Conservation (phyloP, 2,113 vertebrate species). For the Struthidea cinerea region DNA sequence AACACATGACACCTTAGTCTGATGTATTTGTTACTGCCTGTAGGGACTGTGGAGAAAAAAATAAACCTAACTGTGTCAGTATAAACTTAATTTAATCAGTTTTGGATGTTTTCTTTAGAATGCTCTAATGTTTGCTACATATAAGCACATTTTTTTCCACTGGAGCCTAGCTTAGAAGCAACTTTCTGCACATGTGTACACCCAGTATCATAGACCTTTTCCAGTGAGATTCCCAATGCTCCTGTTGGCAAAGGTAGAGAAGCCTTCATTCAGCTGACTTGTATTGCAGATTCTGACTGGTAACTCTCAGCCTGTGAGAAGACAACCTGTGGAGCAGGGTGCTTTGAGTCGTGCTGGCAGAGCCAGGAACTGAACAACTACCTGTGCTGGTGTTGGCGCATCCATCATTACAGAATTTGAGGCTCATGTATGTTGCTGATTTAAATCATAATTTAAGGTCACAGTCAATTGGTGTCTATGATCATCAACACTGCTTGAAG, state of each 20-base stretch:
- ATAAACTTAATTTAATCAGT: neutral
- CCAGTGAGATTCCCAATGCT: neutral
- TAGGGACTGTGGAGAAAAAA: neutral
- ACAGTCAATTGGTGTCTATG: neutral
- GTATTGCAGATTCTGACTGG: neutral
- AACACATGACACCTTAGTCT: neutral
- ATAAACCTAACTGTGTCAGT: neutral
- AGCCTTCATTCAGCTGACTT: neutral
- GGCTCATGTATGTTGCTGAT: neutral
- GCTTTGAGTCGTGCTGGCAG: neutral
- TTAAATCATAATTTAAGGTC: neutral
- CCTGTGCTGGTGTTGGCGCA: accelerated
- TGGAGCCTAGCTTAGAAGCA: neutral
- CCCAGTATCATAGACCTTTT: neutral
- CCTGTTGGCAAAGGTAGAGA: neutral
- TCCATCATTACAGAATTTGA: neutral
- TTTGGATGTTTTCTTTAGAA: neutral
- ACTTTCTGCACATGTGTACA: neutral
- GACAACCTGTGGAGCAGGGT: accelerated
- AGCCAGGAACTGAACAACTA: neutral
- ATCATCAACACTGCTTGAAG: neutral
- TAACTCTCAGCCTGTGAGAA: neutral
- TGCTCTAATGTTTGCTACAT: neutral
- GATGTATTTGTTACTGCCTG: neutral
- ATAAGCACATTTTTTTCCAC: neutral